Percentiles rank a stretch among this genome's conserved stretches.
These are phyloP conservation scores for Crepidodera aurea DNA, from an alignment of 2,888 invertebrate genomes.

Conservation along the genomic window DNA sequence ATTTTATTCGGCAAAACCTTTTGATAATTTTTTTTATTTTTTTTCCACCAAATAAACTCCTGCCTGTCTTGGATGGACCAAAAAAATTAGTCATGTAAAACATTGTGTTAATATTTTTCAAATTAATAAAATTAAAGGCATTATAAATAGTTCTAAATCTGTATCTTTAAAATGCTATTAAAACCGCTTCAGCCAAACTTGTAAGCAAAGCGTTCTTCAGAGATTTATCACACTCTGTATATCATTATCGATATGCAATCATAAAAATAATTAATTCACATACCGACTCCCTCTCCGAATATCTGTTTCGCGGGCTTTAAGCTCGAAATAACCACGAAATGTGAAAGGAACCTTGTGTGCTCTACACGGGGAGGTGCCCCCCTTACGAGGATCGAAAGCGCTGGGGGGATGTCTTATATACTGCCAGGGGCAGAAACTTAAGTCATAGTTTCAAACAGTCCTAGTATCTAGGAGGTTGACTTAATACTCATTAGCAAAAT, in stretches of 20 bases:
- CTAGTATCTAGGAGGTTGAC: constrained; percentile 59
- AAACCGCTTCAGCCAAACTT: too few relatives aligned
- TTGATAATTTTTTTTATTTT: too few relatives aligned
- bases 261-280: constrained; percentile 8
- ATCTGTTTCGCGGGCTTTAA: constrained; percentile 34
- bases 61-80: too few relatives aligned
- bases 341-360: constrained; percentile 60
- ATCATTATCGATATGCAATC: background rate
- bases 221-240: too few relatives aligned
- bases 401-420: constrained; percentile 57
- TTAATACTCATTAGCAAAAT: constrained; percentile 46
- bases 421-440: constrained; percentile 47
- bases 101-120: too few relatives aligned
- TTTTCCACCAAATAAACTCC: too few relatives aligned
- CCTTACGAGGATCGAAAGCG: constrained; percentile 22
- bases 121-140: too few relatives aligned
- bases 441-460: constrained; percentile 58
- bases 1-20: too few relatives aligned
- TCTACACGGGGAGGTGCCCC: constrained; percentile 41
- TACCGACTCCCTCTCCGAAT: constrained; percentile 25
- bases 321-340: constrained; percentile 36
- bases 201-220: too few relatives aligned
- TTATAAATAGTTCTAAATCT: too few relatives aligned
- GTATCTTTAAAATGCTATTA: too few relatives aligned
- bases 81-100: too few relatives aligned